These are phyloP conservation scores for Eristalis pertinax DNA, from an alignment of 2,888 invertebrate genomes.

Conservation along the genomic window DNA sequence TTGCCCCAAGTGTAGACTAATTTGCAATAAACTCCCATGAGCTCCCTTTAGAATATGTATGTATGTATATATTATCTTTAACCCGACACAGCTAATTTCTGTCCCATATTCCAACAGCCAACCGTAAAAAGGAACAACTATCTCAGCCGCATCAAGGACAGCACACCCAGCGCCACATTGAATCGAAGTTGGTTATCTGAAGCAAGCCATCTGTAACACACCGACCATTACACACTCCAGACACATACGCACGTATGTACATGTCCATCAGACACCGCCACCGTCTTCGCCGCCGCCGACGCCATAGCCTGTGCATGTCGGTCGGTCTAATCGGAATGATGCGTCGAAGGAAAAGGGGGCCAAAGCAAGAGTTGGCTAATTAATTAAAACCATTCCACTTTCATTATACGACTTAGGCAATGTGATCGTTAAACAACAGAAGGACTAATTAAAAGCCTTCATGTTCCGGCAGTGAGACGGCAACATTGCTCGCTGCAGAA, in stretches of 20 bases:
- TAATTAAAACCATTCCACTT: constrained; percentile 78
- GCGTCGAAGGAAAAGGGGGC: constrained; percentile 19
- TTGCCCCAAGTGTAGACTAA: background rate
- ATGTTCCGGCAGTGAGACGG: constrained; percentile 23
- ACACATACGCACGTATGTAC: constrained; percentile 20
- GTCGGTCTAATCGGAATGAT: background rate
- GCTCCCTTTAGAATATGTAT: background rate
- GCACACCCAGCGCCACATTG: background rate
- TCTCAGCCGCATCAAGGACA: background rate
- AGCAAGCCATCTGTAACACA: constrained; percentile 48
- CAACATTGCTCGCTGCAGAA: background rate
- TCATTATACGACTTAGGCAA: constrained; percentile 63
- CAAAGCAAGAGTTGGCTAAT: constrained; percentile 75
- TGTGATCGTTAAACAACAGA: constrained; percentile 66
- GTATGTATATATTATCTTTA: no score
- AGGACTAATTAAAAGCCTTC: constrained; percentile 67
- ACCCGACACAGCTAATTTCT: background rate
- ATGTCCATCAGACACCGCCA: background rate
- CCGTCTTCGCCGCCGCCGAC: background rate
- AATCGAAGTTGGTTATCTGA: constrained; percentile 50
- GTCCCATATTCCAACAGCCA: background rate
- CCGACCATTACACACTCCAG: constrained; percentile 42
- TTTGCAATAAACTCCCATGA: background rate
- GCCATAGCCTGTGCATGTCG: background rate
- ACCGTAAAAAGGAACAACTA: background rate